phyloP scores from a whole-genome alignment of 2,797 vertebrate genomes.

The Dermochelys coriacea region DNA sequence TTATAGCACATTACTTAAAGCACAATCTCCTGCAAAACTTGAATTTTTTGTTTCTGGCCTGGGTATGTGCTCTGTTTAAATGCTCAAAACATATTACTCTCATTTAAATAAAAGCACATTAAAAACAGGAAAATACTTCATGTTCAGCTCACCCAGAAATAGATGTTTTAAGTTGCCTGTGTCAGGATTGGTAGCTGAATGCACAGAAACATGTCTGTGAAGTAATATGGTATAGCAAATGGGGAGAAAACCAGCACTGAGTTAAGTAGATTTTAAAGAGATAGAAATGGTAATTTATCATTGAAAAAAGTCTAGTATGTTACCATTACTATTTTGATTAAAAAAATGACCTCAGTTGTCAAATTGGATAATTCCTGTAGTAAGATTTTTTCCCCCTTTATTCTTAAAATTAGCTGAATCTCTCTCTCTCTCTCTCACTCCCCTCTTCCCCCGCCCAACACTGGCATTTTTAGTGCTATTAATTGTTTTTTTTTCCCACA shows the following conservation, averaged over 20 bases:
- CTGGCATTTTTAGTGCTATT: slow-evolving; percentile 71
- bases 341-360: slow-evolving; percentile 64
- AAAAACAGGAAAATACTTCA: not conserved
- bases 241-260: slow-evolving; percentile 20
- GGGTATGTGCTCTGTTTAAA: not conserved
- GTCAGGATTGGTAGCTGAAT: not conserved
- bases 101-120: not conserved
- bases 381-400: slow-evolving; percentile 40
- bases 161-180: slow-evolving; percentile 19
- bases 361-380: slow-evolving; percentile 11
- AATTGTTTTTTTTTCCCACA: slow-evolving; percentile 66
- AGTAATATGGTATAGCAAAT: slow-evolving; percentile 20
- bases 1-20: not conserved
- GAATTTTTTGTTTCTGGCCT: not conserved
- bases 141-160: not conserved
- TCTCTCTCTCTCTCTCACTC: not conserved
- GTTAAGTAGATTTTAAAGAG: slow-evolving; percentile 47
- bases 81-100: not conserved
- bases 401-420: slow-evolving; percentile 43
- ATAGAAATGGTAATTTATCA: slow-evolving; percentile 46
- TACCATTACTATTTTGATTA: slow-evolving; percentile 60
- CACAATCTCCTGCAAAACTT: not conserved
- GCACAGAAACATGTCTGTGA: slow-evolving; percentile 13
- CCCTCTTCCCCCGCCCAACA: slow-evolving; percentile 31
- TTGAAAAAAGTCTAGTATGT: slow-evolving; percentile 36